Conservation (phyloP, 2,113 vertebrate species). For the Plotosus lineatus region DNA sequence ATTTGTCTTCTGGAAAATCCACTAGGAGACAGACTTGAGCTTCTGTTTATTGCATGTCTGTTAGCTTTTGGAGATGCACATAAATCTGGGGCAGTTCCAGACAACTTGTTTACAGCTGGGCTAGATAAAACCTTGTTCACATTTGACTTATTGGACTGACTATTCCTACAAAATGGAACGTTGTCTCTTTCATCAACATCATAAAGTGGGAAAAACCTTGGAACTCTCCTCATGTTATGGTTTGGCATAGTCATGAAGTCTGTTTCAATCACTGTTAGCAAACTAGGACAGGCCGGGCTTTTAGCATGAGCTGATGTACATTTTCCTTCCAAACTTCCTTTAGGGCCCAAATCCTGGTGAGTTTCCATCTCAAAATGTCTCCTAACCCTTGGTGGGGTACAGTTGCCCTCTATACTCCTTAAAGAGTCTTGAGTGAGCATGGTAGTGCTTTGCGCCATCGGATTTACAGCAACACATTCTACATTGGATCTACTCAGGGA, state of each 20-base stretch:
- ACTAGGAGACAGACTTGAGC: conserved; percentile 81
- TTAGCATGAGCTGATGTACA: conserved; percentile 24
- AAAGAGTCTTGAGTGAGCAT: conserved; percentile 75
- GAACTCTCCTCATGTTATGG: conserved; percentile 77
- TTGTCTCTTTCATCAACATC: conserved; percentile 56
- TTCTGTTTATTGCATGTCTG: conserved; percentile 82
- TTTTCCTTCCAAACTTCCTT: conserved; percentile 30
- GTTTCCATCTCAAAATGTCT: conserved; percentile 25
- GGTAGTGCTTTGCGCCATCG: conserved; percentile 80
- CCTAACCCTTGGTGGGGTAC: conserved; percentile 47
- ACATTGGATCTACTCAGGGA: conserved; percentile 77
- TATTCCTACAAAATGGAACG: conserved; percentile 71
- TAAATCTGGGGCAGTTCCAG: conserved; percentile 81
- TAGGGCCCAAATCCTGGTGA: conserved; percentile 23
- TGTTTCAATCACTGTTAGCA: conserved; percentile 69
- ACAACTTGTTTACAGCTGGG: conserved; percentile 84
- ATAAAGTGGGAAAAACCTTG: conserved; percentile 73
- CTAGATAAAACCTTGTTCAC: conserved; percentile 86
- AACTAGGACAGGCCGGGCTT: conserved; percentile 7
- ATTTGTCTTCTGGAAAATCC: conserved; percentile 78
- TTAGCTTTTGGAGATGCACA: conserved; percentile 84
- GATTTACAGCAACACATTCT: conserved; percentile 77
- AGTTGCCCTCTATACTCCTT: conserved; percentile 37
- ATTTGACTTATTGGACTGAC: conserved; percentile 82
- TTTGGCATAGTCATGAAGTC: conserved; percentile 83